Evolutionary conservation across 2,797 vertebrate species (phyloP).

Genomic region (Acomys russatus): DNA sequence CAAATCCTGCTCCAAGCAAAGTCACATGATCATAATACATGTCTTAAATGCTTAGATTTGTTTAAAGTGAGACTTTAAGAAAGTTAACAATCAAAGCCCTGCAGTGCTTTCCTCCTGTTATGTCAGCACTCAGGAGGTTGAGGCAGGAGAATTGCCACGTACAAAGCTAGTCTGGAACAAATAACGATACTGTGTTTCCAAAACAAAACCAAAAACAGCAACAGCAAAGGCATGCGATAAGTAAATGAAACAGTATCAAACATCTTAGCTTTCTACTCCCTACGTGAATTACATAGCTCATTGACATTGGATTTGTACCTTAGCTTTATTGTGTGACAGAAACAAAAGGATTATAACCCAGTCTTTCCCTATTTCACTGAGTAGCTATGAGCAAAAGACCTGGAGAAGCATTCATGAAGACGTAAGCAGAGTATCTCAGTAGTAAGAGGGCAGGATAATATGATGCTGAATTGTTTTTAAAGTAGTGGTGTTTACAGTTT

Average conservation of each 20-base stretch:
- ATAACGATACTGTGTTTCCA: not conserved
- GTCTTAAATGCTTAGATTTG: not conserved
- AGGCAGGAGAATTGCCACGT: not conserved
- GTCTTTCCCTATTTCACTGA: not conserved
- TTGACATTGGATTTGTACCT: not conserved
- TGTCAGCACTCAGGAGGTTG: not conserved
- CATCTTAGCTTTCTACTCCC: not conserved
- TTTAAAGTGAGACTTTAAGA: not conserved
- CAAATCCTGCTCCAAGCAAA: constrained; percentile 33
- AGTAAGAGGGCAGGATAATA: not conserved
- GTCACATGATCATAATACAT: not conserved
- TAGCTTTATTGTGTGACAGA: not conserved
- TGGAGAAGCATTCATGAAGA: not conserved
- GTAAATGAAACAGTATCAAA: constrained; percentile 1
- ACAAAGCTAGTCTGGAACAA: not conserved
- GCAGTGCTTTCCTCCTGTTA: not conserved
- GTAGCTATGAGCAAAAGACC: not conserved
- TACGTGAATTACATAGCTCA: not conserved
- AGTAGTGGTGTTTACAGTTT: not conserved
- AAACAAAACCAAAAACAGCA: not conserved
- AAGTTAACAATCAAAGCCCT: not conserved
- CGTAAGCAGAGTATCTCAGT: not conserved
- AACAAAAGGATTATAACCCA: not conserved
- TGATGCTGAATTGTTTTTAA: no score
- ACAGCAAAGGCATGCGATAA: not conserved